A percentile compares a stretch with the other conserved stretches of the same genome.
phyloP scores from a whole-genome alignment of 2,797 vertebrate species.

The Remorina albescens region DNA sequence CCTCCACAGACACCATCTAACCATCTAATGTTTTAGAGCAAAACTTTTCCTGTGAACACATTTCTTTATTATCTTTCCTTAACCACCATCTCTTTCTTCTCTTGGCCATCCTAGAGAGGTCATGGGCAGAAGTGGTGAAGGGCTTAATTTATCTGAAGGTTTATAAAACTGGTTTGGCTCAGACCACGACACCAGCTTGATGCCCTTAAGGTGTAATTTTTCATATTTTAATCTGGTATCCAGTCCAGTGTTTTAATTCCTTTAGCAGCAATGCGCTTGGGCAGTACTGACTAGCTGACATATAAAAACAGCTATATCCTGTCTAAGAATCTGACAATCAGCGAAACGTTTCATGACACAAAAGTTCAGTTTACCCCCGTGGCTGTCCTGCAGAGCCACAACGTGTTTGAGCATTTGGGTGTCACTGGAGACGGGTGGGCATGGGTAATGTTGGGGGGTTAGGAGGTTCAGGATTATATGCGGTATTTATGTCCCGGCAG shows the following conservation, averaged over 20 bases:
- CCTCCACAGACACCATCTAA: neutral
- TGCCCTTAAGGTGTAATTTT: neutral
- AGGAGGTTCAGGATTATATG: slow-evolving; percentile 54
- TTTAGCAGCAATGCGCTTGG: neutral
- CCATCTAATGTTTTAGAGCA: neutral
- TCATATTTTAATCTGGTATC: neutral
- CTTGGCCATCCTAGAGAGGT: neutral
- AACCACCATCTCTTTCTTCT: too few relatives aligned
- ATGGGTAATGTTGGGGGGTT: slow-evolving; percentile 8
- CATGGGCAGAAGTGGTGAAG: too few relatives aligned
- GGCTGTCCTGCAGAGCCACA: slow-evolving; percentile 16
- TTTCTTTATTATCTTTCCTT: neutral
- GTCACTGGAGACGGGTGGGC: slow-evolving; percentile 10
- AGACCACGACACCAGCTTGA: neutral
- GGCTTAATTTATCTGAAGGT: too few relatives aligned
- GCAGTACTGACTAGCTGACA: neutral
- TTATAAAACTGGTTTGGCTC: too few relatives aligned
- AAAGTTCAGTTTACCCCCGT: slow-evolving; percentile 5
- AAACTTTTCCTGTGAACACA: slow-evolving; percentile 2
- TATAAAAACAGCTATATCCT: neutral
- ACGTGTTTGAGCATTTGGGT: slow-evolving; percentile 22
- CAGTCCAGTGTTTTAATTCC: neutral
- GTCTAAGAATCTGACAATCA: slow-evolving; percentile 12
- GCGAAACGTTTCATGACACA: slow-evolving; percentile 29
- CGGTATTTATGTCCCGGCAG: slow-evolving; percentile 62